Percentiles rank a stretch among this genome's conserved stretches.
Conservation (phyloP, 2,797 vertebrate species). For the Sebastes glaucus region DNA sequence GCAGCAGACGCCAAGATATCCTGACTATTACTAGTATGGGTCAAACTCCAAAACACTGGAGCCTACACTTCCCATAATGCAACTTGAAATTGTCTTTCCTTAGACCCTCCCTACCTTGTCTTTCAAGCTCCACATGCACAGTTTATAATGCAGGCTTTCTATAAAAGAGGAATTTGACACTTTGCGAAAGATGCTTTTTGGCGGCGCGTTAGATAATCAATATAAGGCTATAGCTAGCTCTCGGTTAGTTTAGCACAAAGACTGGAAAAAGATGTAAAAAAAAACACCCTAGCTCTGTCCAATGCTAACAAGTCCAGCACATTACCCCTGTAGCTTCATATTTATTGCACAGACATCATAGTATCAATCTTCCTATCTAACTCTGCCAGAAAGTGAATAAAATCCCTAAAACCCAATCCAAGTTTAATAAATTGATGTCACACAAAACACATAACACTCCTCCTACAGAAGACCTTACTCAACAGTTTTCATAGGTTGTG, state of each 20-base stretch:
- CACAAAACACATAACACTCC: background rate
- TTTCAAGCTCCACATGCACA: background rate
- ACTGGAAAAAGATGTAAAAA: background rate
- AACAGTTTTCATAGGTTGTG: background rate
- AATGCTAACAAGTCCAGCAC: background rate
- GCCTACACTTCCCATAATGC: background rate
- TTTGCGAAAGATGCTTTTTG: background rate
- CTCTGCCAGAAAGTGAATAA: background rate
- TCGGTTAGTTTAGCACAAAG: background rate
- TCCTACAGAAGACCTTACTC: background rate
- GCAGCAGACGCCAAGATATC: background rate
- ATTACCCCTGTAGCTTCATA: background rate
- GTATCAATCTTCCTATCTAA: background rate
- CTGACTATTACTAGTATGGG: background rate
- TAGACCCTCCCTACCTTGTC: background rate
- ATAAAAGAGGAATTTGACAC: background rate
- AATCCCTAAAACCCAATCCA: background rate
- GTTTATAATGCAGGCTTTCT: background rate
- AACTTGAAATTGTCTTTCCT: background rate
- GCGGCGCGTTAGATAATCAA: background rate
- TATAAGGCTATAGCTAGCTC: background rate
- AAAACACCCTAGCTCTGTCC: background rate
- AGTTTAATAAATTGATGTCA: background rate
- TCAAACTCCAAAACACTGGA: background rate
- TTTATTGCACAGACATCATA: background rate